These are phyloP conservation scores for Dromas ardeola DNA, from an alignment of 2,113 vertebrate genomes.

Conservation along the genomic window DNA sequence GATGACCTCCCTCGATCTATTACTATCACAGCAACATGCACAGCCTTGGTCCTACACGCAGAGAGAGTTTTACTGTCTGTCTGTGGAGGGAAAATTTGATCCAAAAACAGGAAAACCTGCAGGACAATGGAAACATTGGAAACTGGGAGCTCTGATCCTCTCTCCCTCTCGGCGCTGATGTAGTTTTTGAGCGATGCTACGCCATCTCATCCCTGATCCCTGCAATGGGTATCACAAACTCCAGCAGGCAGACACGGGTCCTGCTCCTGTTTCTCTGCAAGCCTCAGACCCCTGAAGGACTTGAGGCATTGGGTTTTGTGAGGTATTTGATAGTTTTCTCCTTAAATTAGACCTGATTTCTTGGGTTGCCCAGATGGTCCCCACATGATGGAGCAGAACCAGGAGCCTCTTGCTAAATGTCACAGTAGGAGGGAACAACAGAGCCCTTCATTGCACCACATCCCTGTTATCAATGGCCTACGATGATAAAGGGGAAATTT, in stretches of 20 bases:
- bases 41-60: background rate
- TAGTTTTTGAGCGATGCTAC: background rate
- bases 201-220: background rate
- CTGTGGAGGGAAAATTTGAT: background rate
- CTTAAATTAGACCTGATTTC: background rate
- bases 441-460: background rate
- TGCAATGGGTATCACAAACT: background rate
- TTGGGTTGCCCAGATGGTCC: background rate
- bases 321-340: background rate
- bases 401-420: background rate
- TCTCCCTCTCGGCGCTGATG: background rate
- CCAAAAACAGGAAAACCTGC: background rate
- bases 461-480: background rate
- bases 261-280: background rate
- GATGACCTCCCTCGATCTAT: background rate
- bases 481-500: background rate
- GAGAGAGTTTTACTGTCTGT: background rate
- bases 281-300: background rate
- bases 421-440: background rate
- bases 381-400: background rate
- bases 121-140: background rate
- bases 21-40: background rate
- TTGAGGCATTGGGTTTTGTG: background rate
- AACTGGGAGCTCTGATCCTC: background rate
- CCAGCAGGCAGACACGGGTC: background rate